phyloP scores from a whole-genome alignment of 2,888 invertebrate genomes.

The Mesorhabditis spiculigera region DNA sequence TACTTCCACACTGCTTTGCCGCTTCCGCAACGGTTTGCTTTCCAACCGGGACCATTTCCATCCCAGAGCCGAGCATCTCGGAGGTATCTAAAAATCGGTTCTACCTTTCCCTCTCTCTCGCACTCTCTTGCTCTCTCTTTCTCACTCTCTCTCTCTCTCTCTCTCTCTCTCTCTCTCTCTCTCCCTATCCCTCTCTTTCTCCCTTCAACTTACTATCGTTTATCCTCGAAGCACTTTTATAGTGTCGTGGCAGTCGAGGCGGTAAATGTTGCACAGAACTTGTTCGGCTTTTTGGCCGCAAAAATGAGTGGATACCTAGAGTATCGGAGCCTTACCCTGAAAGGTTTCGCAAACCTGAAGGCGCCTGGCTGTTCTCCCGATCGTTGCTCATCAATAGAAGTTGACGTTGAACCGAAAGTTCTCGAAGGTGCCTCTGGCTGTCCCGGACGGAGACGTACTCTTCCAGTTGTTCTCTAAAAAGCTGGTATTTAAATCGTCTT shows the following conservation, averaged over 20 bases:
- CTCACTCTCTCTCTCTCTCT: too few species aligned
- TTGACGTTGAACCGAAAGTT: slow-evolving; percentile 56
- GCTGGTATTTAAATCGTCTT: too few species aligned
- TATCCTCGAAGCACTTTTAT: slow-evolving; percentile 1
- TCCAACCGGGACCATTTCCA: slow-evolving; percentile 46
- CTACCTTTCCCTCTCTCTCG: too few species aligned
- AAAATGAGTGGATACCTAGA: slow-evolving; percentile 36
- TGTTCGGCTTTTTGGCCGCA: slow-evolving; percentile 33
- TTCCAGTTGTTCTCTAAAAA: slow-evolving; percentile 51
- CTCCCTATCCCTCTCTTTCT: too few species aligned
- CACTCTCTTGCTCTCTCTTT: too few species aligned
- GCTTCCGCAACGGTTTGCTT: slow-evolving; percentile 57
- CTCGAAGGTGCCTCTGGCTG: slow-evolving; percentile 53
- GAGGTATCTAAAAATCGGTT: slow-evolving; percentile 9
- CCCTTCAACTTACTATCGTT: not conserved
- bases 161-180: too few species aligned
- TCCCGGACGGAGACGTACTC: slow-evolving; percentile 55
- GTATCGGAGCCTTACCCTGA: slow-evolving; percentile 15
- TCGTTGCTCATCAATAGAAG: slow-evolving; percentile 47
- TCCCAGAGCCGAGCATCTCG: slow-evolving; percentile 22
- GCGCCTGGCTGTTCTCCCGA: slow-evolving; percentile 23
- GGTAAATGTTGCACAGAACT: slow-evolving; percentile 8
- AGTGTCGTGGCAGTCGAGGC: slow-evolving; percentile 6
- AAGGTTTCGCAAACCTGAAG: slow-evolving; percentile 24
- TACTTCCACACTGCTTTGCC: slow-evolving; percentile 39